Evolutionary conservation across 1,140 invertebrate species (phyloP).

Genomic region (Belonocnema kinseyi): DNA sequence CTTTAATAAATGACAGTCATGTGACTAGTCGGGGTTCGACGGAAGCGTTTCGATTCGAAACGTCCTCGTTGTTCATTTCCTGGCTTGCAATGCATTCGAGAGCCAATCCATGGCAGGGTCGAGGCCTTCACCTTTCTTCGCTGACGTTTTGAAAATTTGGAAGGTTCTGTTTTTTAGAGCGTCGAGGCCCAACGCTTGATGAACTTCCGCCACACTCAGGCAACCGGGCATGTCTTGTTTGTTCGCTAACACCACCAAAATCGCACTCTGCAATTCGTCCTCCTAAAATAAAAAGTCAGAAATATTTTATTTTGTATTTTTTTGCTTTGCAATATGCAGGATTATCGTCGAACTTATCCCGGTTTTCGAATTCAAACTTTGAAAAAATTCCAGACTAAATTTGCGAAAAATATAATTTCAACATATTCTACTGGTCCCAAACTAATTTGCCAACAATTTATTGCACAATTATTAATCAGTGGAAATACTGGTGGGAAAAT

Average conservation of each 20-base stretch:
- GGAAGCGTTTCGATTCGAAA: conserved; percentile 47
- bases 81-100: conserved; percentile 89
- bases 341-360: too few relatives aligned
- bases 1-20: conserved; percentile 61
- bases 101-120: conserved; percentile 99
- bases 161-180: conserved; percentile 97
- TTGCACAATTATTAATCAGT: too few relatives aligned
- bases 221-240: conserved; percentile 99
- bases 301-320: too few relatives aligned
- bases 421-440: too few relatives aligned
- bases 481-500: too few relatives aligned
- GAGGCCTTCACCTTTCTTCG: conserved; percentile 98
- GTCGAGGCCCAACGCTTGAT: conserved; percentile 96
- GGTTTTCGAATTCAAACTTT: too few relatives aligned
- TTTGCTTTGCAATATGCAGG: too few relatives aligned
- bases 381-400: too few relatives aligned
- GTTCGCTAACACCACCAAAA: conserved; percentile 98
- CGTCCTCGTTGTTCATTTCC: conserved; percentile 81
- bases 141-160: conserved; percentile 99
- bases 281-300: conserved; percentile 80
- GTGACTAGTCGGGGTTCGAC: conserved; percentile 67
- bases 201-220: conserved; percentile 96
- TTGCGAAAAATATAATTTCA: too few relatives aligned
- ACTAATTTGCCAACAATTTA: too few relatives aligned
- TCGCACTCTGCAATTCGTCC: conserved; percentile 96